Conservation (phyloP, 2,113 vertebrate genomes). For the Craseonycteris thonglongyai region DNA sequence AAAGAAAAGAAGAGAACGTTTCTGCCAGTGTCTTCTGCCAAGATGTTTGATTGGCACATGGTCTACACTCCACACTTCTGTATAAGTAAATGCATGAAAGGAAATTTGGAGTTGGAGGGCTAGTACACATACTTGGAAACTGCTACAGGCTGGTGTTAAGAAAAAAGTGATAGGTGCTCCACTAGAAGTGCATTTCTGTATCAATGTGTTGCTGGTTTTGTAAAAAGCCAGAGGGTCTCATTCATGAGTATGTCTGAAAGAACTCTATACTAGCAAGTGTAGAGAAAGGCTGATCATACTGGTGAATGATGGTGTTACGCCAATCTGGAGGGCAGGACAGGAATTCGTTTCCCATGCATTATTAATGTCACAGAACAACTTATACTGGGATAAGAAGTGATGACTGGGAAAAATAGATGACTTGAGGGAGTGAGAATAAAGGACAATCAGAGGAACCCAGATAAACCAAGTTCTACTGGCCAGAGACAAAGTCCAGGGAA, state of each 20-base stretch:
- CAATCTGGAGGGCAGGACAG: background rate
- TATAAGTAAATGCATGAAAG: conserved; percentile 3
- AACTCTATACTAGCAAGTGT: background rate
- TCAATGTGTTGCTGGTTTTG: background rate
- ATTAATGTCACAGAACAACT: background rate
- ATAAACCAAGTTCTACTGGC: background rate
- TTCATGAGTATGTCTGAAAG: background rate
- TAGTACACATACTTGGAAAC: background rate
- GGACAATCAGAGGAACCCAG: background rate
- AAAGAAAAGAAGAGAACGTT: background rate
- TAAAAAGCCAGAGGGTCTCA: background rate
- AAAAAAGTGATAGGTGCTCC: background rate
- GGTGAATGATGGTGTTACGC: background rate
- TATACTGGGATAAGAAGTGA: background rate
- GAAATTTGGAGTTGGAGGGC: background rate
- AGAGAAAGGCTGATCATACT: background rate
- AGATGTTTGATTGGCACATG: background rate
- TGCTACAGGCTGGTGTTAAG: background rate
- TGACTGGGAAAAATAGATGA: background rate
- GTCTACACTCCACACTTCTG: background rate
- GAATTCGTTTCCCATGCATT: background rate
- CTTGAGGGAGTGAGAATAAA: background rate
- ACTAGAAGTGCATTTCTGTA: background rate
- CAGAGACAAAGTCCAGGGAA: background rate
- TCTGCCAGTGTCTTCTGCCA: background rate